phyloP scores from a whole-genome alignment of 2,888 invertebrate genomes.

The Dysmachus trigonus region DNA sequence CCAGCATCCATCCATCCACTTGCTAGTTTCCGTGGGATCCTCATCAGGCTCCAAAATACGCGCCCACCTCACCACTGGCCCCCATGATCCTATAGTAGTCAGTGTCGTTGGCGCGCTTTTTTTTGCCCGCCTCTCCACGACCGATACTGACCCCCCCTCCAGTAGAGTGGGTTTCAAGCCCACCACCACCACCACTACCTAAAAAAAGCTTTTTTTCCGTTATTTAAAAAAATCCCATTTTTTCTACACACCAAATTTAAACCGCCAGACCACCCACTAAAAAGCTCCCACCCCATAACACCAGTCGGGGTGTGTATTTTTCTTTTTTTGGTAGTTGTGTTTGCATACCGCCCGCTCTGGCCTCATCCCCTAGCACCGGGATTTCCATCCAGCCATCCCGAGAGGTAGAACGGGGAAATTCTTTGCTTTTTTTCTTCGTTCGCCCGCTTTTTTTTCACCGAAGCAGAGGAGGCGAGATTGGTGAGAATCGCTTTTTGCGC shows the following conservation, averaged over 20 bases:
- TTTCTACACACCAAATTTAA: slow-evolving; percentile 42
- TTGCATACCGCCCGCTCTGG: background rate
- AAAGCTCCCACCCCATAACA: background rate
- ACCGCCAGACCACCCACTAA: slow-evolving; percentile 37
- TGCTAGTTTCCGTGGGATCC: slow-evolving; percentile 8
- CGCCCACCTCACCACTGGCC: slow-evolving; percentile 1
- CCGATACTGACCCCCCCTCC: background rate
- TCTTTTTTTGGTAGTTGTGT: slow-evolving; percentile 30
- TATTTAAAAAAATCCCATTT: slow-evolving; percentile 43
- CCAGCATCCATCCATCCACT: background rate
- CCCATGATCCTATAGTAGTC: background rate
- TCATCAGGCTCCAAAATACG: slow-evolving; percentile 39
- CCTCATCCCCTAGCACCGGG: background rate
- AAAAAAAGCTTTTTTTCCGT: slow-evolving; percentile 43
- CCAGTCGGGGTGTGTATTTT: background rate
- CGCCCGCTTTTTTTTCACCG: background rate
- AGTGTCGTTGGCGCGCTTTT: slow-evolving; percentile 43
- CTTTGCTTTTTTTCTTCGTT: slow-evolving; percentile 3
- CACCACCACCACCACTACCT: background rate
- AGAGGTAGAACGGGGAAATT: slow-evolving; percentile 1
- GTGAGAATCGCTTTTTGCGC: slow-evolving; percentile 27
- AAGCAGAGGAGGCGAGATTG: background rate
- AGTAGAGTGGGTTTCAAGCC: background rate
- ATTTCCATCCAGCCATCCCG: background rate
- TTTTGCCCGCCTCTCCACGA: background rate